Percentiles rank a stretch among this genome's conserved stretches.
phyloP scores from a whole-genome alignment of 2,113 vertebrate genomes.

The Leiothrix lutea region DNA sequence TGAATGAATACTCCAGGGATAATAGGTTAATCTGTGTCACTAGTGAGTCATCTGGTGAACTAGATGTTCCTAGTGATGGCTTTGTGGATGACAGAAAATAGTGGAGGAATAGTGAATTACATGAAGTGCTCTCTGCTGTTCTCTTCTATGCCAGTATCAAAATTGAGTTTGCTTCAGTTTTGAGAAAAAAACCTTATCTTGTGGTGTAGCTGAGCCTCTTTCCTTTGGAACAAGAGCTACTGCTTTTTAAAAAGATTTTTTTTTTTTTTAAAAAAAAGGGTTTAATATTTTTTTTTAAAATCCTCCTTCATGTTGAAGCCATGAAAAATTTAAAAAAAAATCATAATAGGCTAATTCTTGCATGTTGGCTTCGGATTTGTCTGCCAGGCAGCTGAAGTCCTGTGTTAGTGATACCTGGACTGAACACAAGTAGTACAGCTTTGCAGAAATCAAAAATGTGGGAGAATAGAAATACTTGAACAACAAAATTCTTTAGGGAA shows the following conservation, averaged over 20 bases:
- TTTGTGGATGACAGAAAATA: not conserved
- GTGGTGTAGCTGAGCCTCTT: not conserved
- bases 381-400: not conserved
- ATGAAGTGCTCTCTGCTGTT: not conserved
- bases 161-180: not conserved
- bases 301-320: not conserved
- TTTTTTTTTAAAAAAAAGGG: not conserved
- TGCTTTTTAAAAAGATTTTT: not conserved
- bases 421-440: not conserved
- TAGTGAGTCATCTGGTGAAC: not conserved
- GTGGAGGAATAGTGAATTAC: not conserved
- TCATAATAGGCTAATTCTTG: not conserved
- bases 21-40: not conserved
- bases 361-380: not conserved
- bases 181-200: not conserved
- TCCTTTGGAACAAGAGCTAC: not conserved
- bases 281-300: not conserved
- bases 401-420: not conserved
- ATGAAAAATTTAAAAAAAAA: not conserved
- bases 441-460: not conserved
- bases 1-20: not conserved
- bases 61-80: not conserved
- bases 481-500: not conserved
- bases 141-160: not conserved
- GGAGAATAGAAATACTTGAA: not conserved